Evolutionary conservation across 2,888 invertebrate genomes (phyloP).

Genomic region (Griposia aprilina): DNA sequence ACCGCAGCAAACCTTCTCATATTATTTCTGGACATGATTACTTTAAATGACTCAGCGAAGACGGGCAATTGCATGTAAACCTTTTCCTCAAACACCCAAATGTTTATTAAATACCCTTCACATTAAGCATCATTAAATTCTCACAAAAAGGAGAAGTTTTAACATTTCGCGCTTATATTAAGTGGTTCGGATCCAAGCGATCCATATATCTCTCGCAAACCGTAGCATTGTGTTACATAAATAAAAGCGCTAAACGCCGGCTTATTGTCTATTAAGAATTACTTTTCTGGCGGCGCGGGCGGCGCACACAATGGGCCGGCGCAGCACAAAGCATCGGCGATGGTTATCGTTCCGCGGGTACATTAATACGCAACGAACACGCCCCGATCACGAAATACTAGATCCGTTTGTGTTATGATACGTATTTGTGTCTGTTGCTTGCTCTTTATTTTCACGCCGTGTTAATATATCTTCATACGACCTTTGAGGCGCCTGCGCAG

Average conservation of each 20-base stretch:
- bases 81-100: conserved; percentile 64
- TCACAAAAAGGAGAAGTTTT: conserved; percentile 48
- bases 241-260: conserved; percentile 88
- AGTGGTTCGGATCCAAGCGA: conserved; percentile 69
- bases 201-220: conserved; percentile 83
- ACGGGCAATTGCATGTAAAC: conserved; percentile 42
- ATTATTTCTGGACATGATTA: conserved; percentile 47
- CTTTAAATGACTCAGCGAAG: conserved; percentile 56
- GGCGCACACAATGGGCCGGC: conserved; percentile 86
- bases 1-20: conserved; percentile 35
- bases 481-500: conserved; percentile 55
- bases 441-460: conserved; percentile 80
- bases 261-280: conserved; percentile 90
- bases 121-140: conserved; percentile 59
- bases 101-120: conserved; percentile 71
- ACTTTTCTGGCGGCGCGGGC: conserved; percentile 85
- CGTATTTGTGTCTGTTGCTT: conserved; percentile 72
- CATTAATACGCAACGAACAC: conserved; percentile 88
- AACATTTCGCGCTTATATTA: conserved; percentile 62
- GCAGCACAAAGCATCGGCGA: conserved; percentile 83
- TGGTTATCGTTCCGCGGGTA: conserved; percentile 83
- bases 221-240: conserved; percentile 86
- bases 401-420: conserved; percentile 85
- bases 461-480: conserved; percentile 73
- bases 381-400: conserved; percentile 88